These are phyloP conservation scores for Terrapene triunguis DNA, from an alignment of 2,113 vertebrate species.

Conservation along the genomic window DNA sequence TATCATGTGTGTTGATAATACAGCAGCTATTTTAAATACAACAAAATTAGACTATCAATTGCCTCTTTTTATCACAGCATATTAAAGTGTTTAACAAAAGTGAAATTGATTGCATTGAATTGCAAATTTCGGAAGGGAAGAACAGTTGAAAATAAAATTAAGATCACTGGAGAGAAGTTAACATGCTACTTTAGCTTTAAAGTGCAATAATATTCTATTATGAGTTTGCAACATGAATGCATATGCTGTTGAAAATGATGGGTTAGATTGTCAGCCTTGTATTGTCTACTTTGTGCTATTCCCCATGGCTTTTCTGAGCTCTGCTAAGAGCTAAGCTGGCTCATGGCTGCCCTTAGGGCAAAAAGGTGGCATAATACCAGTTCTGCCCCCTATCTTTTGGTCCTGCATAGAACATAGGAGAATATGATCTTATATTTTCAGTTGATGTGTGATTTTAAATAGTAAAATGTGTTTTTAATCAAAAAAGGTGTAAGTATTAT, in stretches of 20 bases:
- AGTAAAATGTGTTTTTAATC: not conserved
- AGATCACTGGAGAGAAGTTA: constrained; percentile 25
- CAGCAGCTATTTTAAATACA: constrained; percentile 46
- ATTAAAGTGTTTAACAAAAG: constrained; percentile 67
- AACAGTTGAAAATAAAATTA: constrained; percentile 49
- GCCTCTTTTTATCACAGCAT: constrained; percentile 58
- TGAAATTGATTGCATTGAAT: constrained; percentile 74
- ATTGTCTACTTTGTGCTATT: not conserved
- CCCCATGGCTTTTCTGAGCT: not conserved
- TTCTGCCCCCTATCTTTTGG: not conserved
- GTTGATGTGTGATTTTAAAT: not conserved
- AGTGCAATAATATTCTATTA: not conserved
- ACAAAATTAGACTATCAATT: constrained; percentile 70
- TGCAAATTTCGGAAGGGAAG: constrained; percentile 63
- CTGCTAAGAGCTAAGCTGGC: not conserved
- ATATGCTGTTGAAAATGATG: not conserved
- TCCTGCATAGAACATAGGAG: not conserved
- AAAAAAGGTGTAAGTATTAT: not conserved
- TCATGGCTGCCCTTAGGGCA: not conserved
- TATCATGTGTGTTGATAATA: constrained; percentile 54
- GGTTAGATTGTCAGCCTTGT: not conserved
- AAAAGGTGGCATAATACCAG: not conserved
- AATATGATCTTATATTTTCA: not conserved
- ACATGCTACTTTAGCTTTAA: not conserved
- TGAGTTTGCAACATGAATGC: not conserved